Evolutionary conservation across 2,888 invertebrate species (phyloP).

Genomic region (Acleris literana): DNA sequence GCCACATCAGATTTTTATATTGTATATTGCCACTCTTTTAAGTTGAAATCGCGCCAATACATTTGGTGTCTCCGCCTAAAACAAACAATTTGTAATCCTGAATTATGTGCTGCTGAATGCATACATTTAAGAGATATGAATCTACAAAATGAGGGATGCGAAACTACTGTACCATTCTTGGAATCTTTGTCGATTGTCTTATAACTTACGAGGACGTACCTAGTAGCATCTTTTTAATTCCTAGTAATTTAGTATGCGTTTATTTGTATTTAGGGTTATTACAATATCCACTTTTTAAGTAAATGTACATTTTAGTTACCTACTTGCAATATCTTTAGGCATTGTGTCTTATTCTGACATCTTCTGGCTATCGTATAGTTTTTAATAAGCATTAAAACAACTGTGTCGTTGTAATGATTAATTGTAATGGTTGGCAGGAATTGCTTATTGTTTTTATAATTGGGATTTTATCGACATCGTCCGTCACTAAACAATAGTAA

Average conservation of each 20-base stretch:
- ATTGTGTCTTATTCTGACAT: no score
- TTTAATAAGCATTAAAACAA: no score
- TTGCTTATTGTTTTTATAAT: no score
- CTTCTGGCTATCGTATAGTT: no score
- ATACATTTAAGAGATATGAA: conserved; percentile 83
- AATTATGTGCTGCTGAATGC: conserved; percentile 83
- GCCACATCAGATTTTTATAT: conserved; percentile 68
- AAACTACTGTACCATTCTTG: conserved; percentile 35
- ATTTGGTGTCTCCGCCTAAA: conserved; percentile 79
- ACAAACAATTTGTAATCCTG: conserved; percentile 84
- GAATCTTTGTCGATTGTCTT: conserved; percentile 53
- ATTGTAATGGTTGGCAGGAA: no score
- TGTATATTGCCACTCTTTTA: conserved; percentile 81
- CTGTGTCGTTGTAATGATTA: no score
- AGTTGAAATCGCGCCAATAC: conserved; percentile 80
- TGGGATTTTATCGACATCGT: conserved; percentile 50
- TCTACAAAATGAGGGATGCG: conserved; percentile 74
- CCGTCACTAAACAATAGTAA: conserved; percentile 71
- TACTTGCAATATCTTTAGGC: no score
- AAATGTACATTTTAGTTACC: neutral
- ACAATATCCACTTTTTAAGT: neutral
- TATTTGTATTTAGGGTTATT: no score
- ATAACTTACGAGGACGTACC: conserved; percentile 1
- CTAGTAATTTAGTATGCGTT: no score
- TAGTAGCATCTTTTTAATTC: conserved; percentile 1